A percentile compares a stretch with the other conserved stretches of the same genome.
These are phyloP conservation scores for Proctacanthus coquilletti DNA, from an alignment of 1,140 invertebrate genomes.

Conservation along the genomic window DNA sequence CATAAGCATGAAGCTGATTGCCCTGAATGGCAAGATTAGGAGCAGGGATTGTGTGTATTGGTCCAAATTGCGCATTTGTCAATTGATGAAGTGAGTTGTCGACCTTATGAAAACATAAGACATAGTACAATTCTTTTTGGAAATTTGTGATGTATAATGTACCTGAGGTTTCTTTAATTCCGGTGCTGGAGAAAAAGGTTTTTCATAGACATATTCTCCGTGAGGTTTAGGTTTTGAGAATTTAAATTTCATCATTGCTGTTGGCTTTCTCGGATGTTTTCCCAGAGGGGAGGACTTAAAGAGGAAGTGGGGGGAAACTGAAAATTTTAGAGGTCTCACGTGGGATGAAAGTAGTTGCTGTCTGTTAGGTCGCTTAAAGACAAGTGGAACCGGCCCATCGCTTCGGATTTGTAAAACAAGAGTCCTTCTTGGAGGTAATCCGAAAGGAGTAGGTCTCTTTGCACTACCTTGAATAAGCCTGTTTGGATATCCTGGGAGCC, in stretches of 20 bases:
- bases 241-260: neutral
- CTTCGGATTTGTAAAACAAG: slow-evolving; percentile 26
- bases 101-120: too few species aligned
- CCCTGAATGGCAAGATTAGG: slow-evolving; percentile 37
- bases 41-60: slow-evolving; percentile 67
- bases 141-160: too few species aligned
- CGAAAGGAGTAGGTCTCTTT: too few species aligned
- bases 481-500: too few species aligned
- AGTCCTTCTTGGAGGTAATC: too few species aligned
- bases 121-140: too few species aligned
- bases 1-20: slow-evolving; percentile 14
- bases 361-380: slow-evolving; percentile 18
- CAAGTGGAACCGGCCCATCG: slow-evolving; percentile 22
- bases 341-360: neutral
- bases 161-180: too few species aligned
- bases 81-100: too few species aligned
- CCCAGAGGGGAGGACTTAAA: too few species aligned
- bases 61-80: slow-evolving; percentile 36
- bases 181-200: neutral
- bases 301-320: too few species aligned
- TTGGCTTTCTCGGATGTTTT: neutral
- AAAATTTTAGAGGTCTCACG: neutral
- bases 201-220: neutral
- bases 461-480: too few species aligned
- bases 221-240: neutral